Conservation (phyloP, 2,888 invertebrate species). For the Bimastos eiseni region DNA sequence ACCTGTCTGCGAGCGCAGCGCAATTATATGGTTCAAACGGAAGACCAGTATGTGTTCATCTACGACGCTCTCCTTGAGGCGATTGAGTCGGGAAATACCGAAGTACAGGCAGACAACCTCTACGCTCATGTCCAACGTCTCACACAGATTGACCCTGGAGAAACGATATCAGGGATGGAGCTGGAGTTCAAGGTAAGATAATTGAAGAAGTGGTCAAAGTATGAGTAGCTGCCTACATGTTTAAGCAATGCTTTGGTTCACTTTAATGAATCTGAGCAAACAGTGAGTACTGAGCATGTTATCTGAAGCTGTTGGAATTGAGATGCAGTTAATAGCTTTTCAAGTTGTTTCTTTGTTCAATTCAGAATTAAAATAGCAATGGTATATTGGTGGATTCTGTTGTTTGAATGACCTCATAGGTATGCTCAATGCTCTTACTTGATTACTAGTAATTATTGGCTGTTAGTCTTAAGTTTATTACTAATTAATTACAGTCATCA, state of each 20-base stretch:
- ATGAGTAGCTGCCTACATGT: neutral
- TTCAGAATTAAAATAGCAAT: no score
- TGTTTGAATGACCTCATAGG: no score
- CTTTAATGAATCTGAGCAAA: neutral
- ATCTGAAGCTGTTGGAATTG: neutral
- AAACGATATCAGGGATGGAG: slow-evolving; percentile 60
- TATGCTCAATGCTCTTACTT: neutral
- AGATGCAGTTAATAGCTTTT: neutral
- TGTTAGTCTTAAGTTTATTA: neutral
- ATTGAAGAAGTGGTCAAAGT: neutral
- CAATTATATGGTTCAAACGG: slow-evolving; percentile 95
- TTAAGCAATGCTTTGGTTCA: neutral
- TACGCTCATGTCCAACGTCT: slow-evolving; percentile 93
- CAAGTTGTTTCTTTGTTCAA: neutral
- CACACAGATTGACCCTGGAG: slow-evolving; percentile 72
- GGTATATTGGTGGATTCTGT: no score
- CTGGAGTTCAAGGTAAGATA: slow-evolving; percentile 51
- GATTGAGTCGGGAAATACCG: slow-evolving; percentile 92
- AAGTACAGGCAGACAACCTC: slow-evolving; percentile 90
- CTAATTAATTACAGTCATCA: neutral
- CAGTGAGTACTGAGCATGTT: no score
- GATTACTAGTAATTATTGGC: neutral
- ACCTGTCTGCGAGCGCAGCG: slow-evolving; percentile 94
- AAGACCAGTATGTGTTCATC: slow-evolving; percentile 98
- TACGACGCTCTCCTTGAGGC: slow-evolving; percentile 96